Evolutionary conservation across 2,888 invertebrate genomes (phyloP).

Genomic region (Drosophila atripex): DNA sequence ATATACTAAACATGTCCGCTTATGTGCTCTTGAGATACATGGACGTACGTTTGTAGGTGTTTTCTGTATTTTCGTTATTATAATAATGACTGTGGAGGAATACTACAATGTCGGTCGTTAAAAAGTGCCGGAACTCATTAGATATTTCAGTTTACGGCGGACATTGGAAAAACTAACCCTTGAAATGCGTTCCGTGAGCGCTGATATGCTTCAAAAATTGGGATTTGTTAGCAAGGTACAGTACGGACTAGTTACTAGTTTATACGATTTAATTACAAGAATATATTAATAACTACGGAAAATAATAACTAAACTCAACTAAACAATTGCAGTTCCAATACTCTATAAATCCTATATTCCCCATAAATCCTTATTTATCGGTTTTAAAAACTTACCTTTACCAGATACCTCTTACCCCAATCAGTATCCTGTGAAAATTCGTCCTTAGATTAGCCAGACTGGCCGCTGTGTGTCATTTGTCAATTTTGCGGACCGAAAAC

Average conservation of each 20-base stretch:
- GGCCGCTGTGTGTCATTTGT: constrained; percentile 22
- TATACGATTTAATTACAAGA: not conserved
- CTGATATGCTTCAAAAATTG: not conserved
- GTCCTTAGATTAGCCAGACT: not conserved
- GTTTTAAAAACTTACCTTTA: not conserved
- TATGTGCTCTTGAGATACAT: constrained; percentile 3
- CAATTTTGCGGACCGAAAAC: constrained; percentile 23
- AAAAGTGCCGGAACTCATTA: constrained; percentile 48
- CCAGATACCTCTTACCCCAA: not conserved
- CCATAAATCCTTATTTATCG: not conserved
- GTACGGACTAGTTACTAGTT: not conserved
- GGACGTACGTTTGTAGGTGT: constrained; percentile 21
- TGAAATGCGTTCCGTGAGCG: constrained; percentile 17
- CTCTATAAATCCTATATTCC: not conserved
- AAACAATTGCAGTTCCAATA: not conserved
- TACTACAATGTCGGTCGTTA: constrained; percentile 46
- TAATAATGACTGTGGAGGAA: constrained; percentile 55
- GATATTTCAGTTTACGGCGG: constrained; percentile 35
- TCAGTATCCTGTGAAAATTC: not conserved
- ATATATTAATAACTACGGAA: not conserved
- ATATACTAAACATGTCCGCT: constrained; percentile 27
- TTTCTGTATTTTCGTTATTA: constrained; percentile 20
- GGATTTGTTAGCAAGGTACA: constrained; percentile 3
- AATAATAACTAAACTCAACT: not conserved
- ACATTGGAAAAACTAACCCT: constrained; percentile 29